Base-by-base conservation (phyloP, 2,797 vertebrate species). In the Xenops minutus region DNA sequence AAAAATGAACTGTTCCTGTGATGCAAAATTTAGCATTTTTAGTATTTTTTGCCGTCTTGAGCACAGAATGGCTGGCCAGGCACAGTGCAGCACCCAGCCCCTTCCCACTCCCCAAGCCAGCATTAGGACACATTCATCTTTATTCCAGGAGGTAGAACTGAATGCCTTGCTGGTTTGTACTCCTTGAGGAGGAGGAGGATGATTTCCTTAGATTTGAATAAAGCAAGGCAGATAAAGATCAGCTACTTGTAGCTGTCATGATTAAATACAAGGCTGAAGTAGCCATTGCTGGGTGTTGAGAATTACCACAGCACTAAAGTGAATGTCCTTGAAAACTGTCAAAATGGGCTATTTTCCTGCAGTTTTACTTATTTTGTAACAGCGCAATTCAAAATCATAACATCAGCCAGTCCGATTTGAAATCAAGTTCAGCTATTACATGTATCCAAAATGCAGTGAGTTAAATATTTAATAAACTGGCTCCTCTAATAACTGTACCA, bases 391-490 rank as follows among this genome's bases (percentile, higher is more conserved):
- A 75, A 78, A 82, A 86, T 71, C 2, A 0, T 48, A 12, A n/a
- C 37, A 21, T 82, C 43, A 89, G 34, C 49, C 49, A 22, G 24
- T 14, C 72, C 32, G 29, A 52, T 91, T 39, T 71, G 43, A 63
- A 73, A 27, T 76, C 67, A 30, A 2, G 80, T 79, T 77, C 37
- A 51, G 75, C 74, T 82, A 2, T 59, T 90, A 30, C 83, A 30
- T 1, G 3, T 54, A 41, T 75, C 73, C 26, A 67, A 15, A 92
- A 52, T 36, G 41, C 58, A 78, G 13, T 1, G 23, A 80, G 59
- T 66, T 96, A 68, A 96, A 92, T 84, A 77, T 93, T 96, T 95
- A 49, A 95, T 96, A 63, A 67, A 46, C 29, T 61, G 49, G 34
- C 32, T 84, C 48, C 76, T 62, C 19, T 69, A 69, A n/a, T 48